Percentiles rank a stretch among this genome's conserved stretches.
Evolutionary conservation across 2,888 invertebrate species (phyloP).

Genomic region (Achlya flavicornis): DNA sequence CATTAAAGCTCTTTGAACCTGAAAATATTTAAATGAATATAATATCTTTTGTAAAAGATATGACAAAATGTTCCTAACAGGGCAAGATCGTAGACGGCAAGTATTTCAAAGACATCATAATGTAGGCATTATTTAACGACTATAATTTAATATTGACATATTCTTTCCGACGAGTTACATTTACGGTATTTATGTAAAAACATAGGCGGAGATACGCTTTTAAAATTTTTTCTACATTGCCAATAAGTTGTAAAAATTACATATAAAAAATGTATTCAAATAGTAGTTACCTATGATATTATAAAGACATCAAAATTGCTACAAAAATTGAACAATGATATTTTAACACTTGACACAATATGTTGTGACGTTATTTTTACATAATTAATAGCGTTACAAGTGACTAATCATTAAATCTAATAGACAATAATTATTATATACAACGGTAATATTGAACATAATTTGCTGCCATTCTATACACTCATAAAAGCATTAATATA

Average conservation of each 20-base stretch:
- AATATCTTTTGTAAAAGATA: not conserved
- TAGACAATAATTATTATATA: slow-evolving; percentile 25
- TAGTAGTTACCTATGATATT: not conserved
- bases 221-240: not conserved
- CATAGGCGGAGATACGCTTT: not conserved
- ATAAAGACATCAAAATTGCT: slow-evolving; percentile 10
- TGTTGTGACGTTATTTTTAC: slow-evolving; percentile 30
- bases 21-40: not conserved
- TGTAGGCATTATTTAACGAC: not conserved
- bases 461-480: slow-evolving; percentile 27
- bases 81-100: not conserved
- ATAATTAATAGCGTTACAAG: slow-evolving; percentile 25
- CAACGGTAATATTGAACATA: slow-evolving; percentile 21
- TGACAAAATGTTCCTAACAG: not conserved
- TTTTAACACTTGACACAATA: slow-evolving; percentile 13
- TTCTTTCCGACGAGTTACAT: not conserved
- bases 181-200: not conserved
- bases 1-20: not conserved
- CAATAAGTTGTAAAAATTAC: not conserved
- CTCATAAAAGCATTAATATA: slow-evolving; percentile 22
- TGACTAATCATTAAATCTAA: slow-evolving; percentile 23
- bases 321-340: slow-evolving; percentile 3
- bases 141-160: not conserved
- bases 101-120: not conserved
- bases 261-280: too few relatives aligned